Evolutionary conservation across 2,888 invertebrate genomes (phyloP).

Genomic region (Hofmannophila pseudospretella): DNA sequence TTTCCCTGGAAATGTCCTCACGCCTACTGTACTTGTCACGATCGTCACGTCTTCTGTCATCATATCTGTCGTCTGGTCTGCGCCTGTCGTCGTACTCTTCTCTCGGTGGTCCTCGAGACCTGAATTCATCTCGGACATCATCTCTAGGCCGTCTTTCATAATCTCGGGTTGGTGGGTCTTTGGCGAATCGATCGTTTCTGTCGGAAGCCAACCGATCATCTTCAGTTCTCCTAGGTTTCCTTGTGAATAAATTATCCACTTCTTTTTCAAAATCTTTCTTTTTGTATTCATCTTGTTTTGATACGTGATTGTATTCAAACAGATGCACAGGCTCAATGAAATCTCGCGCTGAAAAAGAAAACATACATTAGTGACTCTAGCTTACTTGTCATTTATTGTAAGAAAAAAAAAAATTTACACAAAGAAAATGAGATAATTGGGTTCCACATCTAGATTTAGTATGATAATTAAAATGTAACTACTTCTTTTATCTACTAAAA

Average conservation of each 20-base stretch:
- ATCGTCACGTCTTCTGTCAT: constrained; percentile 38
- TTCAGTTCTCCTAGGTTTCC: constrained; percentile 33
- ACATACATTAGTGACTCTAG: no score
- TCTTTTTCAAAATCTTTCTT: constrained; percentile 57
- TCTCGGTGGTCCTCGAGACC: constrained; percentile 16
- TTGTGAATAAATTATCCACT: constrained; percentile 51
- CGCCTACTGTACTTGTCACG: constrained; percentile 28
- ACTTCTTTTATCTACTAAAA: no score
- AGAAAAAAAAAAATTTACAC: no score
- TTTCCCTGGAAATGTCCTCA: constrained; percentile 1
- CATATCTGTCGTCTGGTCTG: constrained; percentile 28
- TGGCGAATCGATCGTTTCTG: constrained; percentile 28
- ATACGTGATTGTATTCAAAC: constrained; percentile 84
- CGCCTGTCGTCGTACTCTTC: constrained; percentile 27
- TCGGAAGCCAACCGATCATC: constrained; percentile 7
- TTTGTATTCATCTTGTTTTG: constrained; percentile 57
- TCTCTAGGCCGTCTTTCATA: constrained; percentile 21
- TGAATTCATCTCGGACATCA: constrained; percentile 10
- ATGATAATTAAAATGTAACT: no score
- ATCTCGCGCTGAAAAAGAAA: constrained; percentile 60
- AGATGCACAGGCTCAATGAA: constrained; percentile 81
- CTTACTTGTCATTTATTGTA: no score
- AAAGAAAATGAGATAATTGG: no score
- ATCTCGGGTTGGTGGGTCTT: constrained; percentile 24
- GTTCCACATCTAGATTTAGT: no score